Percentiles rank a stretch among this genome's conserved stretches.
These are phyloP conservation scores for Pyrocoelia pectoralis DNA, from an alignment of 2,888 invertebrate genomes.

Conservation along the genomic window DNA sequence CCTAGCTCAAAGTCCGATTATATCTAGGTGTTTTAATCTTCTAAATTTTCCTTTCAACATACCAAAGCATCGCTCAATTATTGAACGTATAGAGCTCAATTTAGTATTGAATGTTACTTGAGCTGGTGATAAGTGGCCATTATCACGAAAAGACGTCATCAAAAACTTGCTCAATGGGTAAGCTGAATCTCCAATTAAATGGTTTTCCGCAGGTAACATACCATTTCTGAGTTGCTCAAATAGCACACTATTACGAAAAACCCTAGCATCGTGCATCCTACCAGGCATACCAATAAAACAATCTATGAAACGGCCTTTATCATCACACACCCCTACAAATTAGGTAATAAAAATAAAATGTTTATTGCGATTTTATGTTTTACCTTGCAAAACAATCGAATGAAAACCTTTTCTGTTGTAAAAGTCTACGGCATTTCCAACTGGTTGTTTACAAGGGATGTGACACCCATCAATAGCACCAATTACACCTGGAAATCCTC, in stretches of 20 bases:
- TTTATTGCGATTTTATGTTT: background rate
- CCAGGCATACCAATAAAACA: slow-evolving; percentile 4
- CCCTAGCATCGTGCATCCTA: slow-evolving; percentile 32
- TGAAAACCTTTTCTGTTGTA: slow-evolving; percentile 8
- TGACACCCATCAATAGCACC: too few relatives aligned
- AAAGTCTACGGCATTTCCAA: background rate
- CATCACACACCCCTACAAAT: slow-evolving; percentile 11
- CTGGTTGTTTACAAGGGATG: slow-evolving; percentile 5
- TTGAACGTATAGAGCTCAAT: background rate
- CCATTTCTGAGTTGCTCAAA: slow-evolving; percentile 9
- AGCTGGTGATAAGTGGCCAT: slow-evolving; percentile 25
- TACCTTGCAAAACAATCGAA: slow-evolving; percentile 8
- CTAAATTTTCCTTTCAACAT: slow-evolving; percentile 25
- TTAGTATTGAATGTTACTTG: slow-evolving; percentile 7
- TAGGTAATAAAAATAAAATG: background rate
- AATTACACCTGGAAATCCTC: background rate
- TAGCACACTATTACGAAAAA: slow-evolving; percentile 27
- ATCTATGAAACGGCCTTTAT: slow-evolving; percentile 5
- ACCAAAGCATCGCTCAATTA: slow-evolving; percentile 18
- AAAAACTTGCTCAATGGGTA: slow-evolving; percentile 24
- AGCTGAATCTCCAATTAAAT: slow-evolving; percentile 34
- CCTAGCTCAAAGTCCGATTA: slow-evolving; percentile 1
- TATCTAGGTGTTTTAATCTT: slow-evolving; percentile 28
- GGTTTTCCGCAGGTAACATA: slow-evolving; percentile 12
- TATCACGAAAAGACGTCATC: slow-evolving; percentile 27